phyloP scores from a whole-genome alignment of 2,113 vertebrate genomes.

The Chrysemys picta region DNA sequence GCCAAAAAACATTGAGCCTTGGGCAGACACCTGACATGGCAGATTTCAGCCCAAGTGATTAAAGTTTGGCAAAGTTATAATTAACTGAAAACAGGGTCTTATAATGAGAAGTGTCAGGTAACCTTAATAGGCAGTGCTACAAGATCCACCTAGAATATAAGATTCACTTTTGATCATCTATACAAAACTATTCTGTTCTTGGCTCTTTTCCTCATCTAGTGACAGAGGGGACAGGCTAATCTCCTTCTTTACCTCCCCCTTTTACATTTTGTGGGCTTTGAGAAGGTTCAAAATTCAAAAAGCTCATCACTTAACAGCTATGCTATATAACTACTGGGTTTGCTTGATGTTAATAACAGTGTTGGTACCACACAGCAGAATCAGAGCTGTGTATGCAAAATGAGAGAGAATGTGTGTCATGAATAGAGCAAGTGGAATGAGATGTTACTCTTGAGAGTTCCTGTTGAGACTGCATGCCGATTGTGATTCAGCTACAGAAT shows the following conservation, averaged over 20 bases:
- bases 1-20: not conserved
- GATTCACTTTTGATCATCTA: rapidly evolving
- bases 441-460: not conserved
- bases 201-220: not conserved
- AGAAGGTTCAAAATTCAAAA: not conserved
- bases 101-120: not conserved
- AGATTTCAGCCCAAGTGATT: not conserved
- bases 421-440: not conserved
- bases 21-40: not conserved
- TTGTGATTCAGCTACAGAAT: not conserved
- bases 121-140: not conserved
- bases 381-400: rapidly evolving
- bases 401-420: not conserved
- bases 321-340: not conserved
- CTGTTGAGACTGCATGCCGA: not conserved
- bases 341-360: not conserved
- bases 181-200: not conserved
- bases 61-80: not conserved
- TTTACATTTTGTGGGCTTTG: not conserved
- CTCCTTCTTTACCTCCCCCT: rapidly evolving
- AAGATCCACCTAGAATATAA: not conserved
- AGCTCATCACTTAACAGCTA: not conserved
- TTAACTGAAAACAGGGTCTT: rapidly evolving
- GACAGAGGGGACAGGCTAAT: not conserved
- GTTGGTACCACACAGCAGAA: not conserved